phyloP scores from a whole-genome alignment of 2,888 invertebrate genomes.

The Tachina grossa region DNA sequence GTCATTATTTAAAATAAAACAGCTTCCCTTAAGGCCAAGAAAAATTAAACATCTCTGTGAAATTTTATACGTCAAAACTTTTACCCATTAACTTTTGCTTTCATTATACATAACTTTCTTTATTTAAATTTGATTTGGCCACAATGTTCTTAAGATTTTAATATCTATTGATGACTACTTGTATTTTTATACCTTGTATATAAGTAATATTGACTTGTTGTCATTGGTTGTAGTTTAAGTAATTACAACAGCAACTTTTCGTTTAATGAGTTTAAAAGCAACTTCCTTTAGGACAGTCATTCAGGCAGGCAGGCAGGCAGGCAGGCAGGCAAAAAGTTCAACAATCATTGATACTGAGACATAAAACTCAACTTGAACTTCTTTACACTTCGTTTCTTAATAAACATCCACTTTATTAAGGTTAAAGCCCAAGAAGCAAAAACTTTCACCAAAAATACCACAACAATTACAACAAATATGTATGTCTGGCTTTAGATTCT shows the following conservation, averaged over 20 bases:
- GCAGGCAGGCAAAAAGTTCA: not conserved
- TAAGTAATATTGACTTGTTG: conserved; percentile 57
- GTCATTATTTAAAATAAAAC: too few relatives aligned
- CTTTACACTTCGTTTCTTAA: conserved; percentile 68
- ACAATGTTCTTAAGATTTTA: conserved; percentile 26
- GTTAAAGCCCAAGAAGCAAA: conserved; percentile 4
- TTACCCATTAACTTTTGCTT: not conserved
- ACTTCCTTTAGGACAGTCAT: conserved; percentile 27
- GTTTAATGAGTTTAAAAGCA: conserved; percentile 62
- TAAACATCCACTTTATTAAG: conserved; percentile 52
- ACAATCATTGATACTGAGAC: conserved; percentile 13
- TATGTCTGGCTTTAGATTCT: not conserved
- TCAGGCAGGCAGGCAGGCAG: not conserved
- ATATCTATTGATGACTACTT: conserved; percentile 1
- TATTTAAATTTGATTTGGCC: not conserved
- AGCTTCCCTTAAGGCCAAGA: not conserved
- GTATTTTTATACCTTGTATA: not conserved
- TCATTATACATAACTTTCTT: conserved; percentile 16
- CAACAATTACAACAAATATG: conserved; percentile 19
- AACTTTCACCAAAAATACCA: conserved; percentile 28
- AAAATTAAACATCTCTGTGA: too few relatives aligned
- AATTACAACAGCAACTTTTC: conserved; percentile 56
- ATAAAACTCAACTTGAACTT: conserved; percentile 49
- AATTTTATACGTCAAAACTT: not conserved
- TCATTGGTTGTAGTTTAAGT: conserved; percentile 54